Evolutionary conservation across 2,113 vertebrate genomes (phyloP), one percentile per base, ranked within the genome.

Genomic region (Lepidothrix coronata): DNA sequence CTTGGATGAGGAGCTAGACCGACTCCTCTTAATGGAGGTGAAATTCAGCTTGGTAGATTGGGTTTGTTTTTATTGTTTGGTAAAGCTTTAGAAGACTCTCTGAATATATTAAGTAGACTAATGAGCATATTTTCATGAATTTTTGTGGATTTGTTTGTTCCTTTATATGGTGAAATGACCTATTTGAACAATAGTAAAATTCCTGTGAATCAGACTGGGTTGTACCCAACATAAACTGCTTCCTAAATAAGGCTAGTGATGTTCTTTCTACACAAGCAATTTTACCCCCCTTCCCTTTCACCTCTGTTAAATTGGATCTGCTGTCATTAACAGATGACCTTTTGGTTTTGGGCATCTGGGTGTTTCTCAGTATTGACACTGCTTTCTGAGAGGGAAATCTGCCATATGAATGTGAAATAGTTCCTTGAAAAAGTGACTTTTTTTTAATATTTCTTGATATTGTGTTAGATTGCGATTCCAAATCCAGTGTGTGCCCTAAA

Each of bases 41-140:
- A 97, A 98, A 85, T 65, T 98, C 87, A 98, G 95, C 89, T 96
- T 98, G 97, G 97, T 98, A 96, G 77, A 72, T 46, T 72, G n/a
- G 31, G 33, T 85, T 74, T 62, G 66, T 30, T 23, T 59, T 90
- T 59, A 30, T 10, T 91, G 24, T 33, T 84, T 37, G 80, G 12
- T 66, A 65, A 54, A 77, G 14, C 55, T 92, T 6, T 0, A 23
- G 43, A 75, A 68, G 25, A 23, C 28, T 79, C 33, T 85, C 6
- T 79, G 30, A 30, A 75, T 57, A 12, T 57, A 37, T 37, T 54
- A 46, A 51, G n/a, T 61, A 77, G 49, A 66, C 55, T 46, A 55
- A 72, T 44, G 6, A 91, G 9, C 33, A 11, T 46, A 12, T 75
- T 88, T 85, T 76, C 9, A 6, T 77, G 33, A 21, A 6, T 58